Base-by-base conservation (phyloP, 2,113 vertebrate species). In the Bubalus kerabau region DNA sequence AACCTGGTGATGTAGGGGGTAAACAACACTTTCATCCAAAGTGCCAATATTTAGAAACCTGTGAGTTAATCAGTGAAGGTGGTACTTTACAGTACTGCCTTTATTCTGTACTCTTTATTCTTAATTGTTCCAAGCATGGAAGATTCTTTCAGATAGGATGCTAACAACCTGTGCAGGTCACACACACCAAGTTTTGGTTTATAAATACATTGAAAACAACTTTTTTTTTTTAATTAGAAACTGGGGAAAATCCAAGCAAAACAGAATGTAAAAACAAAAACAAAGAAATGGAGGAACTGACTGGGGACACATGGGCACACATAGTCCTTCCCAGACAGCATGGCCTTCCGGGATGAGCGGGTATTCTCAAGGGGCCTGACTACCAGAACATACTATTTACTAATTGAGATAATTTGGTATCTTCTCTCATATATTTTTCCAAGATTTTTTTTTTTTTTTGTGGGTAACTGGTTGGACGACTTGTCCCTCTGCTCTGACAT, bases 1-100 rank as follows among this genome's bases (percentile, higher is more conserved):
- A 46, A 13, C 17, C 50, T 50, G 59, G 32, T 15, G 50, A 26
- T 16, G 1, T 8, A 15, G 5, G 24, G 9, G 3, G 17, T 26
- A 32, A 9, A 12, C 23, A 50, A 16, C 28, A 12, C 81, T 30
- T 43, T 81, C 60, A 52, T 50, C 64, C 1, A 0, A 85, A 56
- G 57, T 32, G n/a, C 19, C 4, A 5, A 0, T 23, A 11, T 57
- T 83, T 32, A 59, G 59, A 56, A 50, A 81, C 36, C 57, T 85
- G 2, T 59, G 28, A 36, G 36, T 71, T 74, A 16, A 56, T 7
- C 40, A 4, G 0, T 21, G 16, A 7, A 0, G 5, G 11, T 0
- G 2, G 26, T 26, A 43, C 40, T 2, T 10, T 11, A 2, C 6
- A 10, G 12, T 36, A 12, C n/a, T 17, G 3, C 54, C 84, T 92